Conservation (phyloP, 2,888 invertebrate species). For the Xylota sylvarum region DNA sequence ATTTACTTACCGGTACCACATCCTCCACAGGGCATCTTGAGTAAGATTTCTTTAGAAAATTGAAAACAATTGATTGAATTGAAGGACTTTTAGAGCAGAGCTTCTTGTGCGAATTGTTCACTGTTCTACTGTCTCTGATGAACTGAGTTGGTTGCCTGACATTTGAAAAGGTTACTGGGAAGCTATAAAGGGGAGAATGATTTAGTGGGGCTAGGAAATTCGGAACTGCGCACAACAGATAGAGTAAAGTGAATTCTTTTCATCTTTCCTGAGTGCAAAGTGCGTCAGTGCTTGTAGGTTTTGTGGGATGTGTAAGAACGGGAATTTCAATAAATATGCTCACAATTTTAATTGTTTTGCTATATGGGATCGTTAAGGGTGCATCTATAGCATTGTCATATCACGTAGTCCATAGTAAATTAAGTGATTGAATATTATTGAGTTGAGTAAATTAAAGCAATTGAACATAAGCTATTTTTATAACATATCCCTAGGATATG, state of each 20-base stretch:
- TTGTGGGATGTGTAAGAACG: not conserved
- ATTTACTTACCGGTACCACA: conserved; percentile 65
- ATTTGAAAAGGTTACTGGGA: conserved; percentile 25
- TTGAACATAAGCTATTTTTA: too few relatives aligned
- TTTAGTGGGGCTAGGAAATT: conserved; percentile 11
- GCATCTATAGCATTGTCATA: not conserved
- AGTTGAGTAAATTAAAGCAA: not conserved
- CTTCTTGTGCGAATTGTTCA: conserved; percentile 1
- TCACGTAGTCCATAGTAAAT: not conserved
- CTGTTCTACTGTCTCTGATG: conserved; percentile 37
- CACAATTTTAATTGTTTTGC: conserved; percentile 46
- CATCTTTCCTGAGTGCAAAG: conserved; percentile 38
- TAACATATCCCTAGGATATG: too few relatives aligned
- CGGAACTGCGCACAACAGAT: conserved; percentile 45
- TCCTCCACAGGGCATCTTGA: conserved; percentile 73
- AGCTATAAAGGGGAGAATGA: not conserved
- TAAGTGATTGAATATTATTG: too few relatives aligned
- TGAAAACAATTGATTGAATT: conserved; percentile 54
- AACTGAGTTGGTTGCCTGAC: conserved; percentile 47
- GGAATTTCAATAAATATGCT: not conserved
- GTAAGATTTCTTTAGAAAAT: conserved; percentile 25
- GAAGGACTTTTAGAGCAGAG: conserved; percentile 8
- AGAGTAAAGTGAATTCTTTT: conserved; percentile 2
- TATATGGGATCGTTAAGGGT: not conserved
- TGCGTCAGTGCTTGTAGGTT: conserved; percentile 22